phyloP scores from a whole-genome alignment of 2,797 vertebrate species.

The Xenopus petersii region DNA sequence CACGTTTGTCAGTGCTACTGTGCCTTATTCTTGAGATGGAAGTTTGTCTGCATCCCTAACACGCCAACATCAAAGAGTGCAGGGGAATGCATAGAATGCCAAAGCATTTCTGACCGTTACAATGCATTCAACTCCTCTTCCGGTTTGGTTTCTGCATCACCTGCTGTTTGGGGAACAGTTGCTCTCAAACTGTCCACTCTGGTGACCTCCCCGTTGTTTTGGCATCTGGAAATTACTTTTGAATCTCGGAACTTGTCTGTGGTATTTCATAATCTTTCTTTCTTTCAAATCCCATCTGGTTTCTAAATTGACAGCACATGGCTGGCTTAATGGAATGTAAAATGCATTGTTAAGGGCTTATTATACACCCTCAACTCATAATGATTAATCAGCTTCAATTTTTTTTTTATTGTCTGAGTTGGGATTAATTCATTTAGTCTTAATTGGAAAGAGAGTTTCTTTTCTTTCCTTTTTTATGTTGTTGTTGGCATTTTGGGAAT shows the following conservation, averaged over 20 bases:
- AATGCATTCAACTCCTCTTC: constrained; percentile 15
- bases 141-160: constrained; percentile 1
- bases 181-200: constrained; percentile 36
- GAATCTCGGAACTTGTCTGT: constrained; percentile 33
- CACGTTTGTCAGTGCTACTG: too few relatives aligned
- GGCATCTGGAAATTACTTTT: constrained; percentile 47
- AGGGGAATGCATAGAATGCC: not conserved
- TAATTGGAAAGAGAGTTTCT: not conserved
- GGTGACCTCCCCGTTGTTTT: constrained; percentile 45
- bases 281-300: constrained; percentile 25
- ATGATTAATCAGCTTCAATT: constrained; percentile 15
- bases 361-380: constrained; percentile 4
- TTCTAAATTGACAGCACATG: constrained; percentile 23
- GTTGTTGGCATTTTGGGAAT: too few relatives aligned
- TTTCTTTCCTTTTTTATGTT: too few relatives aligned
- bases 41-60: constrained; percentile 1
- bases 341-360: constrained; percentile 18
- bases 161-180: constrained; percentile 37
- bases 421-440: not conserved
- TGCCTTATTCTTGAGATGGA: not conserved
- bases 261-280: constrained; percentile 21
- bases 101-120: constrained; percentile 8
- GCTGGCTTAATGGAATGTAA: not conserved
- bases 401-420: not conserved
- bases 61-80: constrained; percentile 21